Conservation (phyloP, 2,113 vertebrate species). For the Aspiorhynchus laticeps region DNA sequence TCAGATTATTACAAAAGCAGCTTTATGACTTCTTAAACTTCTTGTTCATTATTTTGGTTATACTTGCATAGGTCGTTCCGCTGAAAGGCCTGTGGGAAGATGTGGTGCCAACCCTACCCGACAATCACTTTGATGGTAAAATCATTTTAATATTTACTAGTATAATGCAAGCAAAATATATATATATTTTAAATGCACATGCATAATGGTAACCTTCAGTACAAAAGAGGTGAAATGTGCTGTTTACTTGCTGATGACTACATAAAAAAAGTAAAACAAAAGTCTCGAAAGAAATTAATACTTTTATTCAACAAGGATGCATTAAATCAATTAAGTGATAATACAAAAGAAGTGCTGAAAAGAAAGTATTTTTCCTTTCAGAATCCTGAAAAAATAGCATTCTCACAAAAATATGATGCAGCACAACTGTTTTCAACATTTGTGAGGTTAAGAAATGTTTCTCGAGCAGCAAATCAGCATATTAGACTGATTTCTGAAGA, state of each 20-base stretch:
- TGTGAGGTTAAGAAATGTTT: not conserved
- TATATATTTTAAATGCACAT: too few species aligned
- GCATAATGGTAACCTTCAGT: not conserved
- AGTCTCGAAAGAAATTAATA: not conserved
- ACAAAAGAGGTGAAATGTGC: not conserved
- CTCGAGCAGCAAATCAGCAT: not conserved
- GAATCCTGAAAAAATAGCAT: not conserved
- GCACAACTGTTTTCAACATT: not conserved
- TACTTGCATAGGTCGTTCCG: conserved; percentile 81
- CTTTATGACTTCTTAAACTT: not conserved
- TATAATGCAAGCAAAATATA: not conserved
- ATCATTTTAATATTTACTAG: conserved; percentile 3
- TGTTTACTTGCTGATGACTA: not conserved
- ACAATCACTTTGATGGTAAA: conserved; percentile 91
- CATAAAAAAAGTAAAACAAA: not conserved
- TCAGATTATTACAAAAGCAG: not conserved
- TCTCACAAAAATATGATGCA: not conserved
- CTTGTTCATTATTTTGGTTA: not conserved
- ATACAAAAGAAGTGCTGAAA: too few species aligned
- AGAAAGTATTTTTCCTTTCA: too few species aligned
- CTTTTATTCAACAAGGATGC: not conserved
- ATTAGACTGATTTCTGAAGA: not conserved
- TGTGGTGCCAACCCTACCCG: conserved; percentile 84
- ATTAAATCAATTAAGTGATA: not conserved
- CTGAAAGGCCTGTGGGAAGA: conserved; percentile 97